Evolutionary conservation across 2,113 vertebrate genomes (phyloP).

Genomic region (Chascanopsetta lugubris): DNA sequence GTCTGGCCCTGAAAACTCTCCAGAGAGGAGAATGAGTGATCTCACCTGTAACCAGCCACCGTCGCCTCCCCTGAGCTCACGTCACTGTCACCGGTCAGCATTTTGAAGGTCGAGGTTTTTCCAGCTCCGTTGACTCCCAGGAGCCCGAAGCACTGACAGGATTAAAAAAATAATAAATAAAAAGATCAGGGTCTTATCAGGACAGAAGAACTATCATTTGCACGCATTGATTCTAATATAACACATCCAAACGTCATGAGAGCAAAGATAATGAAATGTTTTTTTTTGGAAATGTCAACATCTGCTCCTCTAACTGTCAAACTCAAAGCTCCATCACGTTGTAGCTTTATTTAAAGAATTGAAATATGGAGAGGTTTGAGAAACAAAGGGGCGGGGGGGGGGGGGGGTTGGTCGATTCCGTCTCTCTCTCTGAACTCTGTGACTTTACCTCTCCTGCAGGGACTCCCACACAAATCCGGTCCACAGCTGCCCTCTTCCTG

Average conservation of each 20-base stretch:
- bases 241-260: not conserved
- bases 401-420: too few species aligned
- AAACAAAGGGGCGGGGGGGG: not conserved
- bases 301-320: not conserved
- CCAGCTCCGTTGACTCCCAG: conserved; percentile 95
- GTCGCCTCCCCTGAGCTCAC: conserved; percentile 90
- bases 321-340: not conserved
- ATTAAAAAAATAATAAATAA: conserved; percentile 10
- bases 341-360: not conserved
- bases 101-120: conserved; percentile 96
- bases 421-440: conserved; percentile 17
- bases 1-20: not conserved
- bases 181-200: not conserved
- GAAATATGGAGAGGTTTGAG: not conserved
- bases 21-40: not conserved
- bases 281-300: not conserved
- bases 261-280: conserved; percentile 1
- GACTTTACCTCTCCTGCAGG: conserved; percentile 90
- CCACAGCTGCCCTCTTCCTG: conserved; percentile 86
- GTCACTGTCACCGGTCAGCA: conserved; percentile 93
- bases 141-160: conserved; percentile 92
- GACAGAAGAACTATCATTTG: too few species aligned
- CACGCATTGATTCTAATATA: not conserved
- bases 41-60: conserved; percentile 89
- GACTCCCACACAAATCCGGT: conserved; percentile 93